Percentiles rank a stretch among this genome's conserved stretches.
phyloP scores from a whole-genome alignment of 2,797 vertebrate species.

The Acridotheres tristis region DNA sequence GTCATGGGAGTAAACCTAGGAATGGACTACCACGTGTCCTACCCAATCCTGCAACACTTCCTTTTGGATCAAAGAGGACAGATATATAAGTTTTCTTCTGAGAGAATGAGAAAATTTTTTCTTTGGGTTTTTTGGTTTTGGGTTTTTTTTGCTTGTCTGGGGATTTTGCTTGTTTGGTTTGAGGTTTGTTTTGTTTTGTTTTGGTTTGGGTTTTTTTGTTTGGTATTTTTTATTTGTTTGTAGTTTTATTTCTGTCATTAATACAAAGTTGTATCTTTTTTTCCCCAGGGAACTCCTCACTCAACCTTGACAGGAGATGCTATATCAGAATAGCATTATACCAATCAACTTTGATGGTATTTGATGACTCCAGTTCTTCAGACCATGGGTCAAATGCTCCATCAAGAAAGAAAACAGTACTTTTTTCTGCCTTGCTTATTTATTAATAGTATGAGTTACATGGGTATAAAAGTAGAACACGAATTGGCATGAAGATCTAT shows the following conservation, averaged over 20 bases:
- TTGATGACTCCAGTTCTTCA: neutral
- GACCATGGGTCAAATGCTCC: neutral
- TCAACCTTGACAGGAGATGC: neutral
- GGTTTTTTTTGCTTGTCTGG: no score
- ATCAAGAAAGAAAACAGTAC: neutral
- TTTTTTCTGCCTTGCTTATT: neutral
- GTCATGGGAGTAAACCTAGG: neutral
- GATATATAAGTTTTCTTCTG: neutral
- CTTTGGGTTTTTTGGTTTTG: neutral
- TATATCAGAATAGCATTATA: neutral
- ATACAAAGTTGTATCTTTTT: neutral
- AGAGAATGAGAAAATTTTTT: neutral
- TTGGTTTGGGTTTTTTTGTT: neutral
- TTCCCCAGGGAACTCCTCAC: neutral
- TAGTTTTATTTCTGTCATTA: neutral
- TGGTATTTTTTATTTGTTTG: no score
- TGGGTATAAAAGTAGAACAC: neutral
- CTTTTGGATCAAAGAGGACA: neutral
- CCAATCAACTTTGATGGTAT: neutral
- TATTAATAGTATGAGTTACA: neutral
- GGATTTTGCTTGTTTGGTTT: neutral
- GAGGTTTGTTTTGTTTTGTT: neutral
- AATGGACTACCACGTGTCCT: neutral
- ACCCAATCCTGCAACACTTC: neutral
- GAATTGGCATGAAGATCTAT: neutral